These are phyloP conservation scores for Pseudolaguvia tuberculata DNA, from an alignment of 2,113 vertebrate genomes.

Conservation along the genomic window DNA sequence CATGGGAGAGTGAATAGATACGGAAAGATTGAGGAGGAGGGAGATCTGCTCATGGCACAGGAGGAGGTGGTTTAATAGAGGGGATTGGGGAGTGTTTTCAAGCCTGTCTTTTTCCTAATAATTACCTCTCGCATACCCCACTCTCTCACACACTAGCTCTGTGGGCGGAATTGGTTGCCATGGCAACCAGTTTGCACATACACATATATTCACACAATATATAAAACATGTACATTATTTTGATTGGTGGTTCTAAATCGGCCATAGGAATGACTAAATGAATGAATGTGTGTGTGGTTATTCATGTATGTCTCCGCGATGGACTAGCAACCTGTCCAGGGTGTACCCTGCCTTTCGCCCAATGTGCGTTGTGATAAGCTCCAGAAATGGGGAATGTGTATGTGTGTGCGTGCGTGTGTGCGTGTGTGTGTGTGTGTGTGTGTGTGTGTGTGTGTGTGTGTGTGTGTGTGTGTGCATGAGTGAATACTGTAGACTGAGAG, in stretches of 20 bases:
- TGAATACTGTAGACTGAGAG: constrained; percentile 36
- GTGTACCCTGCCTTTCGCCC: too few relatives aligned
- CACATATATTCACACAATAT: constrained; percentile 17
- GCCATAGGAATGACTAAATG: too few relatives aligned
- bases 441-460: constrained; percentile 28
- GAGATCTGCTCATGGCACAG: constrained; percentile 39
- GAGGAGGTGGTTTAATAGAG: constrained; percentile 52
- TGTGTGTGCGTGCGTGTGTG: constrained; percentile 23
- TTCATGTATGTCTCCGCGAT: too few relatives aligned
- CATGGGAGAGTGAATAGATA: background rate
- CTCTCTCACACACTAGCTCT: constrained; percentile 40
- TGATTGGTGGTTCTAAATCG: too few relatives aligned
- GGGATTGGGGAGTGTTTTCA: constrained; percentile 46
- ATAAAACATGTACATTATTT: background rate
- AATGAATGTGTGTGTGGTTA: too few relatives aligned
- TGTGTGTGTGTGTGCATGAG: constrained; percentile 28
- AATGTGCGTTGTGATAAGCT: too few relatives aligned
- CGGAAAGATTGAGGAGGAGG: constrained; percentile 3
- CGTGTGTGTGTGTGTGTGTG: constrained; percentile 34
- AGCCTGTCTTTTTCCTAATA: constrained; percentile 50
- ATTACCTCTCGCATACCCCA: constrained; percentile 49
- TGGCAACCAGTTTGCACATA: constrained; percentile 59
- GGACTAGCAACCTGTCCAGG: too few relatives aligned
- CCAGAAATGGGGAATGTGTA: constrained; percentile 24
- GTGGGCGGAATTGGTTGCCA: constrained; percentile 62